phyloP scores from a whole-genome alignment of 2,888 invertebrate genomes.

The Pammene aurita region DNA sequence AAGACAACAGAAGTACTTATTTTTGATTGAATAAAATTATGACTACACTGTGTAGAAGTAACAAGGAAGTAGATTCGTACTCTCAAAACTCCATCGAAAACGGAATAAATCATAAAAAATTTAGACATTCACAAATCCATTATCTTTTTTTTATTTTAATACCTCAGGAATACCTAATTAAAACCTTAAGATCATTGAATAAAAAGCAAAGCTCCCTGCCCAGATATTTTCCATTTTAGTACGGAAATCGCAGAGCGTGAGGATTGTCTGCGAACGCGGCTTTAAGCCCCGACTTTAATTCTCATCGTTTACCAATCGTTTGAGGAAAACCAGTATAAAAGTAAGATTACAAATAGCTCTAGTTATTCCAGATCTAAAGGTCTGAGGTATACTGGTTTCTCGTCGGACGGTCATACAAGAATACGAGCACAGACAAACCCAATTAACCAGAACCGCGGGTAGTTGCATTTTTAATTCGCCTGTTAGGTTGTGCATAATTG shows the following conservation, averaged over 20 bases:
- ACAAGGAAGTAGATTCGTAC: too few species aligned
- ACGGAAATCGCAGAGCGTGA: conserved; percentile 32
- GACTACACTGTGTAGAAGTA: too few species aligned
- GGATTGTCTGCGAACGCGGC: conserved; percentile 29
- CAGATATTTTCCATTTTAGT: conserved; percentile 20
- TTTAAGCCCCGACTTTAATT: conserved; percentile 1
- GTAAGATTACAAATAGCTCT: not conserved
- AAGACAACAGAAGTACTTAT: too few species aligned
- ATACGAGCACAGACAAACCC: conserved; percentile 24
- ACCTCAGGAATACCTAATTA: not conserved
- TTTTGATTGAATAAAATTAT: too few species aligned
- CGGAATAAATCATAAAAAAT: too few species aligned
- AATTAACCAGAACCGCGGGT: conserved; percentile 29
- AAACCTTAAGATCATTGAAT: not conserved
- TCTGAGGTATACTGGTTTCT: not conserved
- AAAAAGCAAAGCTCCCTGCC: not conserved
- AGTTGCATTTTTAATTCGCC: conserved; percentile 35
- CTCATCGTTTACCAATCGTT: not conserved
- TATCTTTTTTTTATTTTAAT: not conserved
- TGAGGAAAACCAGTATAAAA: not conserved
- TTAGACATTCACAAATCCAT: too few species aligned
- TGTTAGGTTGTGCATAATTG: conserved; percentile 32
- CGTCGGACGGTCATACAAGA: not conserved
- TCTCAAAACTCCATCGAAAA: too few species aligned
- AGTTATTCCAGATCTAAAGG: not conserved